Percentiles rank a stretch among this genome's conserved stretches.
phyloP scores from a whole-genome alignment of 1,140 invertebrate genomes.

The Tetranychus urticae region DNA sequence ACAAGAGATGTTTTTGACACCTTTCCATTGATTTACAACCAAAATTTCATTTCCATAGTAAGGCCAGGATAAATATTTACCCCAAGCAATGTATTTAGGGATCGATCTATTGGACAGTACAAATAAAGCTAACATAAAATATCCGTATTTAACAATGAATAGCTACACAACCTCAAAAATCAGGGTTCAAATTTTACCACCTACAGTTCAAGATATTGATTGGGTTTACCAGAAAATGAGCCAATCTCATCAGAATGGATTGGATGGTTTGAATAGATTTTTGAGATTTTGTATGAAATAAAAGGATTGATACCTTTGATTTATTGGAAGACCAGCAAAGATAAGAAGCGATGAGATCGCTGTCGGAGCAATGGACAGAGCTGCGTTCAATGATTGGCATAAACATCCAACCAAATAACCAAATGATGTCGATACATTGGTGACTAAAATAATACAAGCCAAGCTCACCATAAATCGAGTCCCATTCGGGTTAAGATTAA shows the following conservation, averaged over 20 bases:
- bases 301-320: too few species aligned
- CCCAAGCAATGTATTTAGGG: conserved; percentile 63
- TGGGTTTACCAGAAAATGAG: too few species aligned
- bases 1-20: conserved; percentile 35
- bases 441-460: conserved; percentile 18
- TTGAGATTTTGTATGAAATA: too few species aligned
- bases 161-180: too few species aligned
- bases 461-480: conserved; percentile 18
- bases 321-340: conserved; percentile 50
- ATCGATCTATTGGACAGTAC: conserved; percentile 37
- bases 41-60: conserved; percentile 76
- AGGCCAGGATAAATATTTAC: conserved; percentile 85
- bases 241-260: too few species aligned
- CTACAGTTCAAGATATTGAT: too few species aligned
- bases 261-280: too few species aligned
- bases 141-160: too few species aligned
- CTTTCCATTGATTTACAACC: conserved; percentile 74
- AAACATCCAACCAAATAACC: conserved; percentile 66
- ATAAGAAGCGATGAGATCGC: conserved; percentile 74
- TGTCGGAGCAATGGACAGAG: conserved; percentile 63
- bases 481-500: conserved; percentile 17
- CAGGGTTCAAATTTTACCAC: too few species aligned
- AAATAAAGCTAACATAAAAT: too few species aligned
- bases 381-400: conserved; percentile 51
- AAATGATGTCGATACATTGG: conserved; percentile 23